These are phyloP conservation scores for Centropus bengalensis DNA, from an alignment of 2,113 vertebrate genomes.

Conservation along the genomic window DNA sequence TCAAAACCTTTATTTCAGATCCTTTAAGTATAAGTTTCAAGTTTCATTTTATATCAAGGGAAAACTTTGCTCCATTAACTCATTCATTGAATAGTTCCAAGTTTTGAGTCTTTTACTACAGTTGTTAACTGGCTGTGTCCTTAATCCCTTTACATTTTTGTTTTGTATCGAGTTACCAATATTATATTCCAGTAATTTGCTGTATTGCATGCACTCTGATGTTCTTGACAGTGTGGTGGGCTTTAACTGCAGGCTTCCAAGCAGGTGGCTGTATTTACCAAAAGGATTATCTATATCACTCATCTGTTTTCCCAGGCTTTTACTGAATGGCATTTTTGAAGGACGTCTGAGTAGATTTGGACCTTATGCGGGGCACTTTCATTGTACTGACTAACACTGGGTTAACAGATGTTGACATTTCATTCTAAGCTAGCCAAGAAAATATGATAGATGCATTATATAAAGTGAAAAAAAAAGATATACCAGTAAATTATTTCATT, in stretches of 20 bases:
- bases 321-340: constrained; percentile 17
- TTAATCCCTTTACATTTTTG: constrained; percentile 53
- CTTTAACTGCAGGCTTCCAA: constrained; percentile 26
- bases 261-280: constrained; percentile 54
- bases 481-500: neutral
- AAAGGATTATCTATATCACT: constrained; percentile 36
- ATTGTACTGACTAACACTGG: neutral
- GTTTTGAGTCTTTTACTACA: constrained; percentile 16
- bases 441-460: neutral
- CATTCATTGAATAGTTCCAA: constrained; percentile 24
- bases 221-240: neutral
- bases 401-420: neutral
- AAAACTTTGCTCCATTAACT: constrained; percentile 35
- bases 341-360: neutral
- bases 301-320: constrained; percentile 60
- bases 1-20: constrained; percentile 7
- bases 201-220: neutral
- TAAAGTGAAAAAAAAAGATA: neutral
- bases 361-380: constrained; percentile 8
- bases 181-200: constrained; percentile 33
- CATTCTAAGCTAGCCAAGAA: neutral
- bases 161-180: constrained; percentile 44
- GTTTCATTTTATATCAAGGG: constrained; percentile 38
- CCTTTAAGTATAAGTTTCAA: constrained; percentile 8
- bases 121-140: constrained; percentile 32